phyloP scores from a whole-genome alignment of 2,113 vertebrate genomes.

The Malurus alboscapulatus region DNA sequence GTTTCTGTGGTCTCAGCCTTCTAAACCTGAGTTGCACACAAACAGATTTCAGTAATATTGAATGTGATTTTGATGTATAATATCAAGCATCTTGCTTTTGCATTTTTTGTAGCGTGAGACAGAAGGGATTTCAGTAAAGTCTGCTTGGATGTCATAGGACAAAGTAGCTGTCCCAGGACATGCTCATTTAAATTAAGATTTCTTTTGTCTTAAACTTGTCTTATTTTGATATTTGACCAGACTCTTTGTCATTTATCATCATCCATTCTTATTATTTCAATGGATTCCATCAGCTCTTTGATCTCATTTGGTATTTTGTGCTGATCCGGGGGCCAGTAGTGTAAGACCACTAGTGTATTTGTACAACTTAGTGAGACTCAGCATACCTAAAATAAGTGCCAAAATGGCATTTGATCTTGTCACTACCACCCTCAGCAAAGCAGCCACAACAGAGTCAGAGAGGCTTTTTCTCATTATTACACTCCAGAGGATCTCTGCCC shows the following conservation, averaged over 20 bases:
- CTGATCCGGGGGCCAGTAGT: not conserved
- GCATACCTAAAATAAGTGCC: slow-evolving; percentile 27
- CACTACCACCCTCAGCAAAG: slow-evolving; percentile 49
- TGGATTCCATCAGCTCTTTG: slow-evolving; percentile 43
- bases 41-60: not conserved
- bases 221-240: not conserved
- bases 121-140: not conserved
- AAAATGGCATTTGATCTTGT: slow-evolving; percentile 64
- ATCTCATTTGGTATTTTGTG: slow-evolving; percentile 17
- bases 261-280: slow-evolving; percentile 52
- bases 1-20: not conserved
- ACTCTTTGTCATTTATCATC: not conserved
- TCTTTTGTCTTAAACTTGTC: not conserved
- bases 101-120: not conserved
- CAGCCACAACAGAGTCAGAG: slow-evolving; percentile 48
- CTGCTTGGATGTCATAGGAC: not conserved
- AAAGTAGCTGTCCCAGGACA: not conserved
- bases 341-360: slow-evolving; percentile 45
- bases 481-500: slow-evolving; percentile 31
- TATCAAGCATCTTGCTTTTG: not conserved
- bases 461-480: slow-evolving; percentile 33
- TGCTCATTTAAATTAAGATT: not conserved
- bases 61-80: not conserved
- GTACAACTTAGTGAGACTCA: slow-evolving; percentile 56
- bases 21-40: not conserved